Evolutionary conservation across 2,888 invertebrate species (phyloP), one percentile per base, ranked within the genome.

Genomic region (Dioctria rufipes): DNA sequence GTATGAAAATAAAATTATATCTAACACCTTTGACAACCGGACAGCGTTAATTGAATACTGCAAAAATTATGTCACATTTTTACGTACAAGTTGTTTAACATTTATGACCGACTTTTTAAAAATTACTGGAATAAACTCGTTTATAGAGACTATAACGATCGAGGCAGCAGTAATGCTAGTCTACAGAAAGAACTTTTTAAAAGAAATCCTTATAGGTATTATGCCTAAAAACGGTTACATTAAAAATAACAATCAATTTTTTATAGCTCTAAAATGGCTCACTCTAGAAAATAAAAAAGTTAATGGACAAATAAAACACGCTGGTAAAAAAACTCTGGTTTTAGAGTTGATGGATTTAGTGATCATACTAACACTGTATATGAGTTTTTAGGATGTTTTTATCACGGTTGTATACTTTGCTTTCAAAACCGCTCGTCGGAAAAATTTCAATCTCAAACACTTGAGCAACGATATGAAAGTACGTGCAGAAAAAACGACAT

Each of bases 111-210:
- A 25, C 25, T 25, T 25, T 25, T 25, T 25, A 25, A 25, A 25
- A 25, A 25, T 25, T 25, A 1, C 25, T 25, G 25, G 25, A 25
- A 25, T 25, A 25, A 25, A 25, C 2, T 25, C 39, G 25, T 61
- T 61, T 25, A 3, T 25, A 8, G 61, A 61, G 39, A 39, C 3
- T 3, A 39, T 61, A 37, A 61, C 37, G 9, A 61, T 61, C 39
- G 61, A 25, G 9, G 25, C 61, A 4, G 39, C 61, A 61, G 61
- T 61, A 6, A 61, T 61, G 61, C 4, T 61, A 9, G 61, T 61
- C n/a, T 61, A 61, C 25, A n/a, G 61, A 25, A 61, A 61, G 39
- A 61, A 61, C 39, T 37, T 61, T 13, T 39, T 61, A 39, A n/a
- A 61, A 61, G 61, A 37, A 25, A 61, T 25, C 3, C 25, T 13